A percentile compares a stretch with the other conserved stretches of the same genome.
These are phyloP conservation scores for Hystrix cristata DNA, from an alignment of 2,113 vertebrate species.

Conservation along the genomic window DNA sequence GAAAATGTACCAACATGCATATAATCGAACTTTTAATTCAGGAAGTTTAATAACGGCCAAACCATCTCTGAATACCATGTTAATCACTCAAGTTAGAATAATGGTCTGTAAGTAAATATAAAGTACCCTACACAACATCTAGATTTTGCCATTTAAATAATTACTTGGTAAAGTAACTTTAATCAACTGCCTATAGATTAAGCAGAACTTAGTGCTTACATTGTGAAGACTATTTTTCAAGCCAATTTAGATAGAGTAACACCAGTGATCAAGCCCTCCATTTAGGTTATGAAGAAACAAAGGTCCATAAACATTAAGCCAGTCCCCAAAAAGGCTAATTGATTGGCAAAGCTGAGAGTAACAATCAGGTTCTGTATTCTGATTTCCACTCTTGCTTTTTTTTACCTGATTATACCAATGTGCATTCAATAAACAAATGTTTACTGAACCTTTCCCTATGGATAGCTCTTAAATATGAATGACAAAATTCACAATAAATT, in stretches of 20 bases:
- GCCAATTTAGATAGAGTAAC: not conserved
- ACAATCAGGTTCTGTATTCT: not conserved
- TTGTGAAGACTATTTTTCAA: constrained; percentile 27
- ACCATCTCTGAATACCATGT: not conserved
- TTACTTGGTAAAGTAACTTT: constrained; percentile 44
- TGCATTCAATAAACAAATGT: not conserved
- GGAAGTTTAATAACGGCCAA: not conserved
- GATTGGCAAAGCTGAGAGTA: not conserved
- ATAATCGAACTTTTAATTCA: not conserved
- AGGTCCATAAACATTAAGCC: not conserved
- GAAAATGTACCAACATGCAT: not conserved
- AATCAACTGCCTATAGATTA: not conserved
- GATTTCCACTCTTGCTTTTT: not conserved
- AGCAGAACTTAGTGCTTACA: not conserved
- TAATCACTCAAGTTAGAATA: not conserved
- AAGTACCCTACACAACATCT: not conserved
- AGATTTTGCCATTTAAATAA: not conserved
- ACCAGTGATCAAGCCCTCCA: not conserved
- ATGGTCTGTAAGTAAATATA: not conserved
- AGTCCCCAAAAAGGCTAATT: not conserved
- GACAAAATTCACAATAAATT: not conserved
- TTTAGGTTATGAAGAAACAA: not conserved
- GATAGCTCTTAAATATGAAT: not conserved
- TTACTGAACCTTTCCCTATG: not conserved
- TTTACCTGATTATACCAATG: not conserved